Percentiles rank a stretch among this genome's conserved stretches.
These are phyloP conservation scores for Eulemur rubriventer DNA, from an alignment of 2,797 vertebrate species.

Conservation along the genomic window DNA sequence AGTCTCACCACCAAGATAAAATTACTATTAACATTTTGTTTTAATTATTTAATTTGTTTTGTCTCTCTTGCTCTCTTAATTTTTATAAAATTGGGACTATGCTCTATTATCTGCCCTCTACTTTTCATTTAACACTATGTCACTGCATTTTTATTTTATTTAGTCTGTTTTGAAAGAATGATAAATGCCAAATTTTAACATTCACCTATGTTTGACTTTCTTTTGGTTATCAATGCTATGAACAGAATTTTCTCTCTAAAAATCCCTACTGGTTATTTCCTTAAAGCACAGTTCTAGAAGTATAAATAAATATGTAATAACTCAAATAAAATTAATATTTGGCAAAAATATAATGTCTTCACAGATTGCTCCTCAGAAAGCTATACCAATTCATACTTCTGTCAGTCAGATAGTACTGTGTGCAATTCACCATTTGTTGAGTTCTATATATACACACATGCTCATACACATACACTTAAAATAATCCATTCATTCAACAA, in stretches of 20 bases:
- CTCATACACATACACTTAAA: background rate
- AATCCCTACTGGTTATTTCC: background rate
- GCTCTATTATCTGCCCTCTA: background rate
- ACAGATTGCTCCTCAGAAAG: background rate
- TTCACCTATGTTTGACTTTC: background rate
- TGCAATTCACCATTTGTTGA: background rate
- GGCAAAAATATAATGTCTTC: background rate
- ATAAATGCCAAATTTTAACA: background rate
- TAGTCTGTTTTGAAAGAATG: constrained; percentile 5
- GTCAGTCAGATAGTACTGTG: background rate
- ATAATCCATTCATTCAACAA: background rate
- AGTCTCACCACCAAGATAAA: background rate
- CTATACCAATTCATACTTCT: background rate
- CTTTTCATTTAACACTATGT: background rate
- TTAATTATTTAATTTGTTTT: background rate
- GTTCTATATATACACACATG: background rate
- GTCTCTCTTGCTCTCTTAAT: background rate
- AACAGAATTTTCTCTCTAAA: background rate
- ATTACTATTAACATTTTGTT: background rate
- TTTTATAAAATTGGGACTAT: background rate
- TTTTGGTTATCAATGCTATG: background rate
- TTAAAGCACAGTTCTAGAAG: background rate
- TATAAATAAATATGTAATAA: constrained; percentile 14
- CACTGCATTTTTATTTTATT: background rate
- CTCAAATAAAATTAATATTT: constrained; percentile 32